These are phyloP conservation scores for Metalampra italica DNA, from an alignment of 2,888 invertebrate genomes.

Conservation along the genomic window DNA sequence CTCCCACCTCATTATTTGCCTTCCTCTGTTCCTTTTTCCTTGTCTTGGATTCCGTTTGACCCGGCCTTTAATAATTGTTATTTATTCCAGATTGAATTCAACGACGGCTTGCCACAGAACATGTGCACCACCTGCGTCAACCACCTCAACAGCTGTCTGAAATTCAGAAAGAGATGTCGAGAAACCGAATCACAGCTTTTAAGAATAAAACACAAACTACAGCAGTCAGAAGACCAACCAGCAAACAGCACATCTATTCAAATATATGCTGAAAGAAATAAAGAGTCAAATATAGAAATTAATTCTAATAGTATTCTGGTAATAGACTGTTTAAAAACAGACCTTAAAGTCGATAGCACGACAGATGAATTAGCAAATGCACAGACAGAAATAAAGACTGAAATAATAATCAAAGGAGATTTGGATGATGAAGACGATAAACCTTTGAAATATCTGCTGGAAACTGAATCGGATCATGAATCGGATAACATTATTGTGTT, in stretches of 20 bases:
- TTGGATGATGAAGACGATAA: constrained; percentile 17
- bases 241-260: neutral
- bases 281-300: neutral
- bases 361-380: neutral
- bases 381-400: neutral
- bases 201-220: constrained; percentile 6
- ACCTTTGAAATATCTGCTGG: constrained; percentile 12
- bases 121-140: constrained; percentile 34
- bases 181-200: constrained; percentile 26
- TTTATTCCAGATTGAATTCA: constrained; percentile 30
- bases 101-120: constrained; percentile 43
- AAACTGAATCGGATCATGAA: neutral
- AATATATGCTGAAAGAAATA: constrained; percentile 1
- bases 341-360: neutral
- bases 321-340: neutral
- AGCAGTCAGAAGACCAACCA: neutral
- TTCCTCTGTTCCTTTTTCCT: too few relatives aligned
- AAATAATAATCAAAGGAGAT: constrained; percentile 2
- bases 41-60: neutral
- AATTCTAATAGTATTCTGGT: neutral
- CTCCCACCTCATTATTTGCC: too few relatives aligned
- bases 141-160: constrained; percentile 22
- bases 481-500: neutral
- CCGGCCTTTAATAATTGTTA: too few relatives aligned
- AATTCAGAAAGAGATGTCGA: constrained; percentile 40